Conservation (phyloP, 2,888 invertebrate species). For the Clivina fossor region DNA sequence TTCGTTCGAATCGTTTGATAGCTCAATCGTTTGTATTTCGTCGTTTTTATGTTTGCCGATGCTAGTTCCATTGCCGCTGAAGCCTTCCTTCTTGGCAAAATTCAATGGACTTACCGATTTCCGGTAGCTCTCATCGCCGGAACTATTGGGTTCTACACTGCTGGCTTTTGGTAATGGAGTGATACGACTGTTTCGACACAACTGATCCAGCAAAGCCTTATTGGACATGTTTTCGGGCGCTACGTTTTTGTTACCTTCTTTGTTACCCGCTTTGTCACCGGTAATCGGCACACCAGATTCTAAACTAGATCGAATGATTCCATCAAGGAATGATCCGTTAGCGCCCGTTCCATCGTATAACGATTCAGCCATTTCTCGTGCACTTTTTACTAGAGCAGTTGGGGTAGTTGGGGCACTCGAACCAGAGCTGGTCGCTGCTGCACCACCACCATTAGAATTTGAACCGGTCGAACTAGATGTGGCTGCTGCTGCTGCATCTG, state of each 20-base stretch:
- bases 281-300: slow-evolving; percentile 64
- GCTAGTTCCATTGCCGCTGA: slow-evolving; percentile 17
- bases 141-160: slow-evolving; percentile 49
- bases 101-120: slow-evolving; percentile 49
- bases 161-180: slow-evolving; percentile 56
- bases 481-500: slow-evolving; percentile 45
- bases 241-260: slow-evolving; percentile 56
- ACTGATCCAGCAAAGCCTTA: slow-evolving; percentile 66
- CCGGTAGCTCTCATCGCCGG: slow-evolving; percentile 56
- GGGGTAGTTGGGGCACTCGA: slow-evolving; percentile 34
- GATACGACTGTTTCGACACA: slow-evolving; percentile 63
- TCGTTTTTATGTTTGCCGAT: slow-evolving; percentile 12
- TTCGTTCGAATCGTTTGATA: slow-evolving; percentile 53
- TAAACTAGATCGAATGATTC: slow-evolving; percentile 79
- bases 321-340: slow-evolving; percentile 79
- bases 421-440: too few species aligned
- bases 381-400: slow-evolving; percentile 52
- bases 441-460: neutral
- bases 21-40: slow-evolving; percentile 51
- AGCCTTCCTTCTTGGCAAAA: slow-evolving; percentile 44
- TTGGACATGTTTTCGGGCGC: slow-evolving; percentile 59
- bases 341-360: slow-evolving; percentile 66
- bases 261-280: slow-evolving; percentile 56
- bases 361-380: slow-evolving; percentile 65
- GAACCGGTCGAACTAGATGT: slow-evolving; percentile 35